Conservation (phyloP, 1,140 invertebrate genomes). For the Zaprionus davidi region DNA sequence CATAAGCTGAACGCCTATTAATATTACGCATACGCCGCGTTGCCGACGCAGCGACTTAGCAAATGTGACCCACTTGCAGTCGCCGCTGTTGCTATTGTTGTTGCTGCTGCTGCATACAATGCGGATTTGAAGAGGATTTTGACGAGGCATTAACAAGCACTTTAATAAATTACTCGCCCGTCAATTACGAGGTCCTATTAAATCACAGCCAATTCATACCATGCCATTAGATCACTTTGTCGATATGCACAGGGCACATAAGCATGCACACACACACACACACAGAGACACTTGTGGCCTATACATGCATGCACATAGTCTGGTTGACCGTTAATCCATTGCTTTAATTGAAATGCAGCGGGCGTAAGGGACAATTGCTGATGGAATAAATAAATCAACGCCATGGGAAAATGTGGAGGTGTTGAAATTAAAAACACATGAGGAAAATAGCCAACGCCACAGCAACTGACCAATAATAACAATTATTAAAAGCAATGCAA, state of each 20-base stretch:
- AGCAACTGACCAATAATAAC: constrained; percentile 63
- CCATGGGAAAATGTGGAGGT: constrained; percentile 47
- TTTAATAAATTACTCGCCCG: constrained; percentile 73
- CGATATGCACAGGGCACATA: not conserved
- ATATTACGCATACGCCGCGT: constrained; percentile 70
- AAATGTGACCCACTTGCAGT: constrained; percentile 58
- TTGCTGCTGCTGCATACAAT: constrained; percentile 47
- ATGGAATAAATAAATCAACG: constrained; percentile 43
- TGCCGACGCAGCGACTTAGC: constrained; percentile 52
- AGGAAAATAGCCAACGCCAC: constrained; percentile 45
- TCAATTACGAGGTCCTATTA: constrained; percentile 59
- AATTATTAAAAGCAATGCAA: constrained; percentile 80
- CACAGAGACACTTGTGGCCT: not conserved
- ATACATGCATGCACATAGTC: not conserved
- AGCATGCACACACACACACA: not conserved
- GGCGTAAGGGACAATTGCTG: constrained; percentile 32
- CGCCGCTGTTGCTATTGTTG: constrained; percentile 12
- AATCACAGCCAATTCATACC: constrained; percentile 45
- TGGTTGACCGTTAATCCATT: constrained; percentile 31
- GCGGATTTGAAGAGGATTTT: constrained; percentile 46
- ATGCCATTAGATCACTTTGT: constrained; percentile 2
- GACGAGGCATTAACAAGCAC: constrained; percentile 65
- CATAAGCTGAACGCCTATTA: constrained; percentile 59
- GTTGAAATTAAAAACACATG: constrained; percentile 63
- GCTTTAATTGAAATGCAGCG: constrained; percentile 49